Percentiles rank a stretch among this genome's conserved stretches.
phyloP scores from a whole-genome alignment of 1,140 invertebrate species.

The Ectropis grisescens region DNA sequence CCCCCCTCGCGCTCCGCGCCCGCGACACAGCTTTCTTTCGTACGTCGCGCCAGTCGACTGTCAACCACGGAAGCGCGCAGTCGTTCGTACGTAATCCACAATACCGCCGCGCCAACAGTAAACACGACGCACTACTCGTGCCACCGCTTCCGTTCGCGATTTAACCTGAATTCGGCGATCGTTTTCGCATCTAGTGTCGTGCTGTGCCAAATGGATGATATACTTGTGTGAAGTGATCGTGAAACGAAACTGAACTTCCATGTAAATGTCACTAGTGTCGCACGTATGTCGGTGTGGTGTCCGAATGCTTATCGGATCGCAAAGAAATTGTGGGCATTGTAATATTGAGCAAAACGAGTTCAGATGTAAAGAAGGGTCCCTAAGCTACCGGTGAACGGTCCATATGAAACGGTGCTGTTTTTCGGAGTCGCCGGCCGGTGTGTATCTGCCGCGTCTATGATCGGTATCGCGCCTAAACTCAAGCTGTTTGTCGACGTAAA shows the following conservation, averaged over 20 bases:
- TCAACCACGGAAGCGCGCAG: slow-evolving; percentile 37
- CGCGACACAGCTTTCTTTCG: slow-evolving; percentile 55
- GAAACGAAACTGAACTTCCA: slow-evolving; percentile 24
- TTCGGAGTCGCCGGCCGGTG: slow-evolving; percentile 27
- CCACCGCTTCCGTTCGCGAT: slow-evolving; percentile 45
- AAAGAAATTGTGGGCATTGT: slow-evolving; percentile 39
- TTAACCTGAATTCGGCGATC: slow-evolving; percentile 40
- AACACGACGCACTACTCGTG: slow-evolving; percentile 58
- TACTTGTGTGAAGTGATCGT: slow-evolving; percentile 30
- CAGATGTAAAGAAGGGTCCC: no score
- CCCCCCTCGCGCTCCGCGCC: slow-evolving; percentile 19
- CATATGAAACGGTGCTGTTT: slow-evolving; percentile 18
- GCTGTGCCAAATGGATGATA: slow-evolving; percentile 53
- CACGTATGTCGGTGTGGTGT: slow-evolving; percentile 40
- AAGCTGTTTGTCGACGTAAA: slow-evolving; percentile 28
- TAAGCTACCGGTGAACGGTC: no score
- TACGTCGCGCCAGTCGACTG: slow-evolving; percentile 48
- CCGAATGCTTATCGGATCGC: slow-evolving; percentile 36
- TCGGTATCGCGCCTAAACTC: slow-evolving; percentile 17
- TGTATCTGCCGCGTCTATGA: slow-evolving; percentile 21
- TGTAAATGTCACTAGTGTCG: slow-evolving; percentile 45
- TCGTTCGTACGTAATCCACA: slow-evolving; percentile 26
- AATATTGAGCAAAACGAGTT: slow-evolving; percentile 50
- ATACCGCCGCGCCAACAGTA: slow-evolving; percentile 52
- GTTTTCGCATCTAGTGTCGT: slow-evolving; percentile 36